Percentiles rank a stretch among this genome's conserved stretches.
phyloP scores from a whole-genome alignment of 1,140 invertebrate species.

The Bombus cullumanus region DNA sequence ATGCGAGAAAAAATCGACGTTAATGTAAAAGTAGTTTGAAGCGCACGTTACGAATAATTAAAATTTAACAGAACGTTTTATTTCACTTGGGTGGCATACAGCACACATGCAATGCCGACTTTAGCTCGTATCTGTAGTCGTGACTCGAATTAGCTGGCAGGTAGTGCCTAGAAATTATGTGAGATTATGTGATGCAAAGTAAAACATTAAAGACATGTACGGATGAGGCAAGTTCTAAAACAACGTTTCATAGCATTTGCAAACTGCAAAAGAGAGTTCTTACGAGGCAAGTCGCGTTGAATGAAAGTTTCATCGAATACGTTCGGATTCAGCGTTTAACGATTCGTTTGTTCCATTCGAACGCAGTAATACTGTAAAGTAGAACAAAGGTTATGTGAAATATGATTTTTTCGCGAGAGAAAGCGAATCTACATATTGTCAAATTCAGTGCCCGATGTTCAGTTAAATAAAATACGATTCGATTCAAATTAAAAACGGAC shows the following conservation, averaged over 20 bases:
- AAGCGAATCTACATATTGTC: too few species aligned
- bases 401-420: neutral
- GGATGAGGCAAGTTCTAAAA: neutral
- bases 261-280: neutral
- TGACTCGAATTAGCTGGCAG: constrained; percentile 1
- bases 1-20: neutral
- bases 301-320: too few species aligned
- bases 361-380: too few species aligned
- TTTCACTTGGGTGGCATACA: neutral
- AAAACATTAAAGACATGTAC: neutral
- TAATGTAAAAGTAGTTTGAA: too few species aligned
- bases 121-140: neutral
- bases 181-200: neutral
- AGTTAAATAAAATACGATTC: too few species aligned
- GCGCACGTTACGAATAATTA: neutral
- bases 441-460: too few species aligned
- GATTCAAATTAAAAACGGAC: too few species aligned
- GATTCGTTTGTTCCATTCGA: neutral
- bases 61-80: neutral
- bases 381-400: too few species aligned
- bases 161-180: neutral
- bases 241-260: neutral
- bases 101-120: neutral
- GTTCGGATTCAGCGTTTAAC: too few species aligned
- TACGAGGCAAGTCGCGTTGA: too few species aligned